Percentiles rank a stretch among this genome's conserved stretches.
These are phyloP conservation scores for Hippocampus kuda DNA, from an alignment of 2,797 vertebrate species.

Conservation along the genomic window DNA sequence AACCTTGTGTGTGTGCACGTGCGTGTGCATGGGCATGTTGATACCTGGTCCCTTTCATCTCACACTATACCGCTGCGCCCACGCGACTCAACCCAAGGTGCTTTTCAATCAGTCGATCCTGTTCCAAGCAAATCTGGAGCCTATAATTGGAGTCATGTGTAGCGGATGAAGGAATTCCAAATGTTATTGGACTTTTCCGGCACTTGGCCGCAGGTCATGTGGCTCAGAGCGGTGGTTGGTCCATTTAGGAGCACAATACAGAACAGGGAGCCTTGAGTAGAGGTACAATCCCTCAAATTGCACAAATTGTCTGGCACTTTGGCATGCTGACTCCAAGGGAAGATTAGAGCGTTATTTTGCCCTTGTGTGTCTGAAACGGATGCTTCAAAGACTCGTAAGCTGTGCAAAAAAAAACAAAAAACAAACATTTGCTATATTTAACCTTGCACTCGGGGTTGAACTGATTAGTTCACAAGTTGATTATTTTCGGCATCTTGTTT, in stretches of 20 bases:
- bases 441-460: background rate
- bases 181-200: conserved; percentile 64
- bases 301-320: conserved; percentile 16
- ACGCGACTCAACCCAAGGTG: conserved; percentile 33
- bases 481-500: too few relatives aligned
- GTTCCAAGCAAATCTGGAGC: conserved; percentile 33
- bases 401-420: background rate
- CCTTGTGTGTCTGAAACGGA: background rate
- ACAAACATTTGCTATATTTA: background rate
- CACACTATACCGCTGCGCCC: background rate
- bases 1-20: conserved; percentile 37
- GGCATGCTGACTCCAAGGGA: conserved; percentile 10
- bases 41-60: conserved; percentile 34
- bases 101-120: conserved; percentile 33
- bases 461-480: too few relatives aligned
- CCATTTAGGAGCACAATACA: conserved; percentile 29
- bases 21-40: conserved; percentile 58
- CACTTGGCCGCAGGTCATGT: conserved; percentile 56
- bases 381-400: background rate
- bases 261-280: conserved; percentile 14
- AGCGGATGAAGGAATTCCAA: conserved; percentile 67
- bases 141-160: conserved; percentile 63
- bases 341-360: background rate
- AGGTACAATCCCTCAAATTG: conserved; percentile 7
- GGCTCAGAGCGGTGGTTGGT: conserved; percentile 39